A percentile compares a stretch with the other conserved stretches of the same genome.
phyloP scores from a whole-genome alignment of 2,113 vertebrate species.

The Rhineura floridana region DNA sequence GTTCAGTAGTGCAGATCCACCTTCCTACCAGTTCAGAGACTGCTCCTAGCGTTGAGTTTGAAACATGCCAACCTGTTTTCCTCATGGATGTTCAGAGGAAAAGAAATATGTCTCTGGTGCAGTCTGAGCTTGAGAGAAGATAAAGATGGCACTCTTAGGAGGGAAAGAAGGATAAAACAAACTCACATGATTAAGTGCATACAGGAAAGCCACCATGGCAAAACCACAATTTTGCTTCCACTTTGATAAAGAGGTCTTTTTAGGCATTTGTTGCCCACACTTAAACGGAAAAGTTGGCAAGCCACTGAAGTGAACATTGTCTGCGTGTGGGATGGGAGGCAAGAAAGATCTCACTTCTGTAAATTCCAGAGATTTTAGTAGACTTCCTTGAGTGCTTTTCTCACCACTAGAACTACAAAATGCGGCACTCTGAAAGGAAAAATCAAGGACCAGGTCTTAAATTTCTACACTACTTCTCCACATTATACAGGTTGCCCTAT shows the following conservation, averaged over 20 bases:
- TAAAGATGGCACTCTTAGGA: not conserved
- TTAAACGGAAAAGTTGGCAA: not conserved
- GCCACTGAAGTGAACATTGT: not conserved
- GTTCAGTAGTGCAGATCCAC: not conserved
- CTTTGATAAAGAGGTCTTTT: slow-evolving; percentile 4
- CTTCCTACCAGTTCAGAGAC: slow-evolving; percentile 11
- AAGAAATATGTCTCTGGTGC: slow-evolving; percentile 38
- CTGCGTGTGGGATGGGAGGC: not conserved
- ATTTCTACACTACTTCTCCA: not conserved
- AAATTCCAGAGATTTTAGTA: fast-evolving
- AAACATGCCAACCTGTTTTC: slow-evolving; percentile 13
- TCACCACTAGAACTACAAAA: slow-evolving; percentile 6
- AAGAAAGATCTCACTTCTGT: slow-evolving; percentile 3
- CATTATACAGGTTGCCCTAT: not conserved
- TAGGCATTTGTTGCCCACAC: not conserved
- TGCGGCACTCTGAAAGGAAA: not conserved
- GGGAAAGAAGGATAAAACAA: slow-evolving; percentile 53
- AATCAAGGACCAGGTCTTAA: not conserved
- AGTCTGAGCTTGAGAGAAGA: slow-evolving; percentile 6
- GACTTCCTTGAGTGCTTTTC: slow-evolving; percentile 21
- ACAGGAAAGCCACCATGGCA: slow-evolving; percentile 52
- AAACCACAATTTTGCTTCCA: slow-evolving; percentile 38
- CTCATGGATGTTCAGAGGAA: slow-evolving; percentile 55
- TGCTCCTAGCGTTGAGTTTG: slow-evolving; percentile 39
- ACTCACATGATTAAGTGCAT: slow-evolving; percentile 44